Evolutionary conservation across 2,888 invertebrate species (phyloP).

Genomic region (Drosophila acutilabella): DNA sequence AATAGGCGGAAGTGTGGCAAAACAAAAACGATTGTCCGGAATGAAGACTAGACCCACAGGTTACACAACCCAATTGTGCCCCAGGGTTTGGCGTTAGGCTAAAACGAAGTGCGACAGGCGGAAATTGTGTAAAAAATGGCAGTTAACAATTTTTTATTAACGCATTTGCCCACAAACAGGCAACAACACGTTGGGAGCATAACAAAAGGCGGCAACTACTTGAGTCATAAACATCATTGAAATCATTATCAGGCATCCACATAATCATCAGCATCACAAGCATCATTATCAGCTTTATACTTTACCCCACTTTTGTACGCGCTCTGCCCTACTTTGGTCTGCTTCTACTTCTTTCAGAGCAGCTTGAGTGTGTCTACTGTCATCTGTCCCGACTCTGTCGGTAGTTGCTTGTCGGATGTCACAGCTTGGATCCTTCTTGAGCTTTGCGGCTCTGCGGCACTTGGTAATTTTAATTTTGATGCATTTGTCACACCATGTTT

Average conservation of each 20-base stretch:
- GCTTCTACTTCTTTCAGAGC: slow-evolving; percentile 53
- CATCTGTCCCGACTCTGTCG: slow-evolving; percentile 5
- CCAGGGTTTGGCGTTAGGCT: slow-evolving; percentile 12
- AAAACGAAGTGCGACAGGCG: slow-evolving; percentile 51
- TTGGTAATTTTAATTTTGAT: slow-evolving; percentile 76
- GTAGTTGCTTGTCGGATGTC: slow-evolving; percentile 24
- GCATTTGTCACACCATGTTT: slow-evolving; percentile 76
- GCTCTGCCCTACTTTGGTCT: slow-evolving; percentile 16
- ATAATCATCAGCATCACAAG: slow-evolving; percentile 24
- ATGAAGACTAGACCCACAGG: slow-evolving; percentile 36
- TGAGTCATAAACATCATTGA: slow-evolving; percentile 63
- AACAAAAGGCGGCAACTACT: slow-evolving; percentile 56
- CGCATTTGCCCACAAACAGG: slow-evolving; percentile 45
- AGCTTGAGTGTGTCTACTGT: slow-evolving; percentile 65
- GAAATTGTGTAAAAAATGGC: slow-evolving; percentile 73
- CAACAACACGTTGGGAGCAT: slow-evolving; percentile 8
- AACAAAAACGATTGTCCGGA: slow-evolving; percentile 21
- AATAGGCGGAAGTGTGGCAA: slow-evolving; percentile 54
- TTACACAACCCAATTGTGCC: slow-evolving; percentile 30
- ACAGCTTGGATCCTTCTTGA: slow-evolving; percentile 15
- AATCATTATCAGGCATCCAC: slow-evolving; percentile 63
- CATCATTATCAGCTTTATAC: slow-evolving; percentile 28
- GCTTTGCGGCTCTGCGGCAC: slow-evolving; percentile 38
- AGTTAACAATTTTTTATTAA: slow-evolving; percentile 76
- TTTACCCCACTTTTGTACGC: not conserved